Conservation (phyloP, 2,888 invertebrate genomes). For the Phragmatobia fuliginosa region DNA sequence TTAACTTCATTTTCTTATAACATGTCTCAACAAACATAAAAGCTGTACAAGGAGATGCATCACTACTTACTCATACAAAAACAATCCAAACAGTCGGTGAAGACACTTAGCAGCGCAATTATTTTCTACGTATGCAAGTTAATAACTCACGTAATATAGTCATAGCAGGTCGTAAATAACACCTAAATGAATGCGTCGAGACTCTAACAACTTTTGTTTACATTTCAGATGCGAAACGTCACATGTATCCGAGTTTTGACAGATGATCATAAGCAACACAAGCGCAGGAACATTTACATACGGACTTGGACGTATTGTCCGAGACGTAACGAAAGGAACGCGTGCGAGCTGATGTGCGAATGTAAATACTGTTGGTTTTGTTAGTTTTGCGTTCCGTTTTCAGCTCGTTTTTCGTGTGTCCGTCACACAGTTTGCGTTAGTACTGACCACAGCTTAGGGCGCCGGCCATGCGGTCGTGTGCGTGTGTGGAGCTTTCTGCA, state of each 20-base stretch:
- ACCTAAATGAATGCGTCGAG: slow-evolving; percentile 69
- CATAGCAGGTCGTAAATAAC: slow-evolving; percentile 76
- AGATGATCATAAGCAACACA: slow-evolving; percentile 83
- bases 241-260: slow-evolving; percentile 84
- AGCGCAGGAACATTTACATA: slow-evolving; percentile 80
- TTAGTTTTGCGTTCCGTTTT: slow-evolving; percentile 81
- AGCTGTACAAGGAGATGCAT: slow-evolving; percentile 63
- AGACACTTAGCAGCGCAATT: slow-evolving; percentile 76
- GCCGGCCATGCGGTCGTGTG: slow-evolving; percentile 81
- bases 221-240: slow-evolving; percentile 84
- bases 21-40: slow-evolving; percentile 58
- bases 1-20: slow-evolving; percentile 59
- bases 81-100: slow-evolving; percentile 75
- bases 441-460: slow-evolving; percentile 87
- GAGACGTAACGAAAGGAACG: slow-evolving; percentile 51
- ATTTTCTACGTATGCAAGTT: slow-evolving; percentile 80
- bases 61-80: slow-evolving; percentile 80
- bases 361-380: slow-evolving; percentile 67
- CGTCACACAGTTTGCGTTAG: slow-evolving; percentile 86
- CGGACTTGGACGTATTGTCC: slow-evolving; percentile 54
- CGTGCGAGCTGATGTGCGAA: slow-evolving; percentile 49
- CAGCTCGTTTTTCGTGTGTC: slow-evolving; percentile 86
- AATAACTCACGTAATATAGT: slow-evolving; percentile 78
- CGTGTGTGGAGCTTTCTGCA: slow-evolving; percentile 86
- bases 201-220: slow-evolving; percentile 82